A percentile compares a stretch with the other conserved stretches of the same genome.
Conservation (phyloP, 2,888 invertebrate genomes). For the Limenitis camilla region DNA sequence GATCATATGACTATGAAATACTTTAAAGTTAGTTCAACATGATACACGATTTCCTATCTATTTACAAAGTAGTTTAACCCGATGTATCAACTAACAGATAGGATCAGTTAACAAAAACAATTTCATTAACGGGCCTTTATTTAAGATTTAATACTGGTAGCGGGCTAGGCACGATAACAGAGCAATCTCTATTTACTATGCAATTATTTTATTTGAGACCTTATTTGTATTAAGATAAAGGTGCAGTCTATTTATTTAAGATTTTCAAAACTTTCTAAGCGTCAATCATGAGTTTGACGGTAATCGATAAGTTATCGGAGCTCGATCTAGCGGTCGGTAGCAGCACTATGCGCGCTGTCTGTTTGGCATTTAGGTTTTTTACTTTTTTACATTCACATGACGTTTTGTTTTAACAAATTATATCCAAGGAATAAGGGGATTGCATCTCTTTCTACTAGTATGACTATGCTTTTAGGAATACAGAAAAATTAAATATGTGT, state of each 20-base stretch:
- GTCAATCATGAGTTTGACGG: slow-evolving; percentile 52
- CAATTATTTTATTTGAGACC: slow-evolving; percentile 25
- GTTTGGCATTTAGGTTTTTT: neutral
- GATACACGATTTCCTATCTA: too few relatives aligned
- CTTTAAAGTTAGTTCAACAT: too few relatives aligned
- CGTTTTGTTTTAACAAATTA: neutral
- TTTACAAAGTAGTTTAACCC: slow-evolving; percentile 4
- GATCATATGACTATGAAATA: too few relatives aligned
- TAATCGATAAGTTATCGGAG: slow-evolving; percentile 58
- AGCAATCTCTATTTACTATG: neutral
- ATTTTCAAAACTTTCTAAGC: slow-evolving; percentile 45
- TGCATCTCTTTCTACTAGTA: too few relatives aligned
- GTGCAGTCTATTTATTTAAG: neutral
- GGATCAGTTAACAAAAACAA: slow-evolving; percentile 46
- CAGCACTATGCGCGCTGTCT: slow-evolving; percentile 29
- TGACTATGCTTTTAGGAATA: too few relatives aligned
- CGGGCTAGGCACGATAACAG: slow-evolving; percentile 31
- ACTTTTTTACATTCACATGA: neutral
- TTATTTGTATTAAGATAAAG: slow-evolving; percentile 29
- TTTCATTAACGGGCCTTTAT: slow-evolving; percentile 53
- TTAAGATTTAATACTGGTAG: slow-evolving; percentile 51
- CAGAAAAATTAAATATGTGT: too few relatives aligned
- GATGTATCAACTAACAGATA: slow-evolving; percentile 7
- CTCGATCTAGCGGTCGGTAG: slow-evolving; percentile 58
- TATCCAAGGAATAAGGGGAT: too few relatives aligned